Conservation (phyloP, 2,113 vertebrate species). For the Epinephelus fuscoguttatus region DNA sequence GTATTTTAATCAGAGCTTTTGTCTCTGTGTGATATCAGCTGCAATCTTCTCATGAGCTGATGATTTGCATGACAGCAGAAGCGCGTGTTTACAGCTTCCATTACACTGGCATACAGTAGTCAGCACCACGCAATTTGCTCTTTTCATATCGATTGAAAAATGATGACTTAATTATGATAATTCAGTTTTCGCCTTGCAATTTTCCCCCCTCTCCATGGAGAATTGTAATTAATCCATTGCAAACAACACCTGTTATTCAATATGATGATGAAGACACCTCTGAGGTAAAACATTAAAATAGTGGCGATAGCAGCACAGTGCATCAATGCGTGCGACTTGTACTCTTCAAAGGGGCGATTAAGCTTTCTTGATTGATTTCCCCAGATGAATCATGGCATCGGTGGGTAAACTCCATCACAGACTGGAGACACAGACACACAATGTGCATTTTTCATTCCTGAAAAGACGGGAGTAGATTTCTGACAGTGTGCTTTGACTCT, state of each 20-base stretch:
- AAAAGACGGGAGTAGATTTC: neutral
- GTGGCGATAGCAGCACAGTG: slow-evolving; percentile 33
- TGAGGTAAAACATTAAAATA: slow-evolving; percentile 45
- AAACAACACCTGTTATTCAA: slow-evolving; percentile 74
- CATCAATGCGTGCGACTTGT: slow-evolving; percentile 47
- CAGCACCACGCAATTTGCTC: slow-evolving; percentile 15
- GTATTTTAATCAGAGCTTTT: neutral
- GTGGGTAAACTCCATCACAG: slow-evolving; percentile 36
- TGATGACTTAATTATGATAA: slow-evolving; percentile 73
- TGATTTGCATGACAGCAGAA: slow-evolving; percentile 26
- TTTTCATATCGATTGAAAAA: slow-evolving; percentile 70
- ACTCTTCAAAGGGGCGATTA: slow-evolving; percentile 57
- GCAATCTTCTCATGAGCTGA: neutral
- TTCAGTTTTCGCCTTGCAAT: slow-evolving; percentile 55
- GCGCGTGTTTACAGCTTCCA: slow-evolving; percentile 14
- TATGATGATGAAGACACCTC: slow-evolving; percentile 73
- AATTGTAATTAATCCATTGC: slow-evolving; percentile 75
- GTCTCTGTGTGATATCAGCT: neutral
- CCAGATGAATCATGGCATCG: slow-evolving; percentile 58
- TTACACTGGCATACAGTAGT: neutral
- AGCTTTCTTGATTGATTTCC: slow-evolving; percentile 69
- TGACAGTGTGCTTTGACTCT: neutral
- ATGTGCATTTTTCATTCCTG: slow-evolving; percentile 16
- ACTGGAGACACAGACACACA: slow-evolving; percentile 13
- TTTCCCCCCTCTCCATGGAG: slow-evolving; percentile 38